Evolutionary conservation across 2,797 vertebrate genomes (phyloP).

Genomic region (Rachycentron canadum): DNA sequence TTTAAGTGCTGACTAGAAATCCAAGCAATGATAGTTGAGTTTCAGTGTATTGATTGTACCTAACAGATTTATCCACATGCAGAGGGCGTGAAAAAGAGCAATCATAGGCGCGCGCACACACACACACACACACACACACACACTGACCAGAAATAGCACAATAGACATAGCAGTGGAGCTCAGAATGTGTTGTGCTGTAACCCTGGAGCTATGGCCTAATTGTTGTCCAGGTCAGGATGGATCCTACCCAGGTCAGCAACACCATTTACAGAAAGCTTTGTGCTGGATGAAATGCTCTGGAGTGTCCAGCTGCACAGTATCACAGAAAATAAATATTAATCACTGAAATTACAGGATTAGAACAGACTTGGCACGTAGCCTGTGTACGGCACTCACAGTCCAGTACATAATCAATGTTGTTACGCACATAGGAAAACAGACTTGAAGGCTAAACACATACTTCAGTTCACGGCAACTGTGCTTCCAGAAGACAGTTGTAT

Average conservation of each 20-base stretch:
- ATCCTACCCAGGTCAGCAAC: neutral
- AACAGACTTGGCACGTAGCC: neutral
- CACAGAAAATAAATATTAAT: constrained; percentile 6
- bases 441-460: neutral
- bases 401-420: neutral
- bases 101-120: constrained; percentile 25
- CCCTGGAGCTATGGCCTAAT: constrained; percentile 21
- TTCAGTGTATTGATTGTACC: constrained; percentile 68
- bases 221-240: constrained; percentile 26
- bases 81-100: constrained; percentile 61
- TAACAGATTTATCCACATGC: constrained; percentile 71
- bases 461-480: neutral
- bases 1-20: constrained; percentile 59
- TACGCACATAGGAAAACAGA: neutral
- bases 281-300: constrained; percentile 5
- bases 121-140: neutral
- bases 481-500: neutral
- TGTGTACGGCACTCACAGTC: neutral
- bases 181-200: constrained; percentile 20
- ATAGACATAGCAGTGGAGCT: constrained; percentile 1
- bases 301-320: neutral
- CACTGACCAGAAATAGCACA: neutral
- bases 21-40: constrained; percentile 58
- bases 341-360: neutral
- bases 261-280: constrained; percentile 13